A percentile compares a stretch with the other conserved stretches of the same genome.
Evolutionary conservation across 2,888 invertebrate genomes (phyloP).

Genomic region (Mythimna lalbum): DNA sequence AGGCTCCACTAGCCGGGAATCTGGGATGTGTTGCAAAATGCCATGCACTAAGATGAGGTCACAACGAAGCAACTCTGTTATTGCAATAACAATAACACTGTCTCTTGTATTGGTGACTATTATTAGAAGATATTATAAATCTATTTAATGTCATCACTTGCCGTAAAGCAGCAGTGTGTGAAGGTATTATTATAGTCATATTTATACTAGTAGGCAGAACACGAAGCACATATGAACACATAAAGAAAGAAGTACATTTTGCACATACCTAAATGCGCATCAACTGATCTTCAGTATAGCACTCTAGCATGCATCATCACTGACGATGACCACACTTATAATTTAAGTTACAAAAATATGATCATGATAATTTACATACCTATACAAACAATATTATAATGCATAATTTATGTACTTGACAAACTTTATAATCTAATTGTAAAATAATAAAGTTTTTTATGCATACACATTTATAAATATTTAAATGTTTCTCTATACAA

Average conservation of each 20-base stretch:
- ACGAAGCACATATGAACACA: no score
- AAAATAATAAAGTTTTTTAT: constrained; percentile 41
- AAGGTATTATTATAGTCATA: neutral
- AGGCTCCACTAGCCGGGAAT: neutral
- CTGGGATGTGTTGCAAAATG: neutral
- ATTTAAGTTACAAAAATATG: constrained; percentile 28
- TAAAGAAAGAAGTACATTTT: neutral
- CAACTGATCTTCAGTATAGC: neutral
- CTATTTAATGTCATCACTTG: neutral
- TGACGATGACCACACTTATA: constrained; percentile 1
- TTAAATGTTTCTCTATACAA: constrained; percentile 25
- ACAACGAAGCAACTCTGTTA: neutral
- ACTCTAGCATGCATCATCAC: neutral
- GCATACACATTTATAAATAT: constrained; percentile 31
- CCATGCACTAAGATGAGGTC: neutral
- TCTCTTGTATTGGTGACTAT: neutral
- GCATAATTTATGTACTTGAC: constrained; percentile 39
- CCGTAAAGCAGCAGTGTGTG: neutral
- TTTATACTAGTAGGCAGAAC: neutral
- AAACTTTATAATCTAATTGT: constrained; percentile 36
- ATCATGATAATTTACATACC: constrained; percentile 26
- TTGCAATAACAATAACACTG: neutral
- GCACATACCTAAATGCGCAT: neutral
- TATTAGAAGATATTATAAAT: neutral
- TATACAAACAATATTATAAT: constrained; percentile 35